Percentiles rank a stretch among this genome's conserved stretches.
These are phyloP conservation scores for Agrotis ipsilon DNA, from an alignment of 2,888 invertebrate species.

Conservation along the genomic window DNA sequence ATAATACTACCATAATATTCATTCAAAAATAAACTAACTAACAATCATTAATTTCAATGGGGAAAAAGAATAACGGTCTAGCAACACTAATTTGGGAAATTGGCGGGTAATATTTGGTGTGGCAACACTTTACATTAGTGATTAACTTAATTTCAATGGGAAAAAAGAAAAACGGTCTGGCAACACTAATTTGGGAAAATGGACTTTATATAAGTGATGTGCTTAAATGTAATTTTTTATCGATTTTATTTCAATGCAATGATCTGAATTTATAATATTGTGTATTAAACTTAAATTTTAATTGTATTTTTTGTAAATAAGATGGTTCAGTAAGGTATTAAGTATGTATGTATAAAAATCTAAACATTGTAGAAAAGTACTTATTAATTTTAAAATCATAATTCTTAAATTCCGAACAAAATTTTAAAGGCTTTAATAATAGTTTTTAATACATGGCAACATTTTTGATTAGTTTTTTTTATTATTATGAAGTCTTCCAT, in stretches of 20 bases:
- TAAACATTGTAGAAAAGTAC: not conserved
- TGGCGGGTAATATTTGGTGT: not conserved
- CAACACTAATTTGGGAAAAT: too few species aligned
- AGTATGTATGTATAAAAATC: not conserved
- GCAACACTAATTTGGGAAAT: not conserved
- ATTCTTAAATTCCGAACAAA: too few species aligned
- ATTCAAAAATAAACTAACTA: not conserved
- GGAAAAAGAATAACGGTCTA: too few species aligned
- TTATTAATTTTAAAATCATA: not conserved
- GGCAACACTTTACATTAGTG: not conserved
- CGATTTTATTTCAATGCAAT: slow-evolving; percentile 6
- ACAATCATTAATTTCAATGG: too few species aligned
- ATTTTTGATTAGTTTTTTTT: too few species aligned
- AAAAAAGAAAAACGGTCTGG: too few species aligned
- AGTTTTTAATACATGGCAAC: too few species aligned
- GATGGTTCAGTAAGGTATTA: not conserved
- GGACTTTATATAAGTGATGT: slow-evolving; percentile 3
- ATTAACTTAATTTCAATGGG: too few species aligned
- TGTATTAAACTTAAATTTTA: slow-evolving; percentile 5
- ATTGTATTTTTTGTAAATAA: slow-evolving; percentile 19
- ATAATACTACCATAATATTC: too few species aligned
- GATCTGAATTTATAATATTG: slow-evolving; percentile 1
- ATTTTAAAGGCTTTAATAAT: too few species aligned
- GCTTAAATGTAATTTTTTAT: slow-evolving; percentile 7
- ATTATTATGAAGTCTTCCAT: slow-evolving; percentile 11